These are phyloP conservation scores for Pangasianodon gigas DNA, from an alignment of 2,113 vertebrate species.

Conservation along the genomic window DNA sequence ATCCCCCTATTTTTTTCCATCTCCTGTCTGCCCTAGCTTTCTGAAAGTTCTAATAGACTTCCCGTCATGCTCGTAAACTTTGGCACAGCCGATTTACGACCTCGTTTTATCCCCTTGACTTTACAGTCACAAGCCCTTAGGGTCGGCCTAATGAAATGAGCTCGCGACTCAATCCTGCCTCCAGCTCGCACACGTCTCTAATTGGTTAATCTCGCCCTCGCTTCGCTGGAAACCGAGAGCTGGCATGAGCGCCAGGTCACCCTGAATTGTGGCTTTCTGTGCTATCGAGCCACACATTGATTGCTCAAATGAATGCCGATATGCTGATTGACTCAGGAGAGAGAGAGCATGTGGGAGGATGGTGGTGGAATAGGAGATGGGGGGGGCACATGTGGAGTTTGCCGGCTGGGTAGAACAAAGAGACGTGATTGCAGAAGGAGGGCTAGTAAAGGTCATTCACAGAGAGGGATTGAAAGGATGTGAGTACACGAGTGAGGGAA, in stretches of 20 bases:
- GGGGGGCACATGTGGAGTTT: background rate
- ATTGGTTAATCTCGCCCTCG: slow-evolving; percentile 66
- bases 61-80: slow-evolving; percentile 69
- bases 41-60: slow-evolving; percentile 77
- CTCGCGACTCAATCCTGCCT: slow-evolving; percentile 64
- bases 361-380: background rate
- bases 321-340: slow-evolving; percentile 32
- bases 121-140: slow-evolving; percentile 60
- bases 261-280: slow-evolving; percentile 24
- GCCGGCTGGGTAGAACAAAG: slow-evolving; percentile 8
- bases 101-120: slow-evolving; percentile 68
- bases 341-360: background rate
- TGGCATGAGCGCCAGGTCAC: slow-evolving; percentile 32
- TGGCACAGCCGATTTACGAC: slow-evolving; percentile 72
- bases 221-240: slow-evolving; percentile 43
- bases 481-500: background rate
- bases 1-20: slow-evolving; percentile 26
- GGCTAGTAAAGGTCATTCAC: slow-evolving; percentile 42
- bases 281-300: slow-evolving; percentile 35
- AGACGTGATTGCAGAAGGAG: slow-evolving; percentile 32
- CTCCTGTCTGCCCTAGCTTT: slow-evolving; percentile 53
- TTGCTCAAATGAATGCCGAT: slow-evolving; percentile 43
- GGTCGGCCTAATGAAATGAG: slow-evolving; percentile 68
- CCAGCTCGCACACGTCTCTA: slow-evolving; percentile 54
- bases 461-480: slow-evolving; percentile 8